Evolutionary conservation across 2,113 vertebrate genomes (phyloP).

Genomic region (Erythrocercus mccallii): DNA sequence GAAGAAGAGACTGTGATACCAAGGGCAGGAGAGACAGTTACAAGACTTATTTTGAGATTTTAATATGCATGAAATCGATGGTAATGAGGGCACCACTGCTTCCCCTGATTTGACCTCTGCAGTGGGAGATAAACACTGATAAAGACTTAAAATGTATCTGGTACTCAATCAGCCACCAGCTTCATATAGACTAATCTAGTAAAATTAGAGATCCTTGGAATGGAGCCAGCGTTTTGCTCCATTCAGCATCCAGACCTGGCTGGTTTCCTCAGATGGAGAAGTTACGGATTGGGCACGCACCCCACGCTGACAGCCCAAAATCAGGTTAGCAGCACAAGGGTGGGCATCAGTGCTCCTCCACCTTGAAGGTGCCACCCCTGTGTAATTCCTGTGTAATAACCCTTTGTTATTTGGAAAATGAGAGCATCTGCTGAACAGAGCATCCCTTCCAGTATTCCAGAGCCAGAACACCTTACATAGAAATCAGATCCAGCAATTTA

Average conservation of each 20-base stretch:
- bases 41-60: neutral
- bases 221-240: neutral
- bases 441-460: neutral
- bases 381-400: neutral
- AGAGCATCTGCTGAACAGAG: neutral
- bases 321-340: neutral
- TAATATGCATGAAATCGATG: neutral
- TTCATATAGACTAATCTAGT: neutral
- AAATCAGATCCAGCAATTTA: neutral
- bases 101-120: neutral
- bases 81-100: neutral
- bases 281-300: fast-evolving
- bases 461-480: neutral
- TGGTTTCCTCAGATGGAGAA: neutral
- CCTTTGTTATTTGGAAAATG: neutral
- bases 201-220: neutral
- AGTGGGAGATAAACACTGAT: neutral
- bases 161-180: neutral
- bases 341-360: neutral
- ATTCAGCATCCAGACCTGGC: neutral
- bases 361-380: neutral
- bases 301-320: fast-evolving
- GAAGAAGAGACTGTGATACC: neutral
- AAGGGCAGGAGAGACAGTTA: neutral
- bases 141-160: neutral